phyloP scores from a whole-genome alignment of 1,140 invertebrate species.

The Ceratosolen solmsi region DNA sequence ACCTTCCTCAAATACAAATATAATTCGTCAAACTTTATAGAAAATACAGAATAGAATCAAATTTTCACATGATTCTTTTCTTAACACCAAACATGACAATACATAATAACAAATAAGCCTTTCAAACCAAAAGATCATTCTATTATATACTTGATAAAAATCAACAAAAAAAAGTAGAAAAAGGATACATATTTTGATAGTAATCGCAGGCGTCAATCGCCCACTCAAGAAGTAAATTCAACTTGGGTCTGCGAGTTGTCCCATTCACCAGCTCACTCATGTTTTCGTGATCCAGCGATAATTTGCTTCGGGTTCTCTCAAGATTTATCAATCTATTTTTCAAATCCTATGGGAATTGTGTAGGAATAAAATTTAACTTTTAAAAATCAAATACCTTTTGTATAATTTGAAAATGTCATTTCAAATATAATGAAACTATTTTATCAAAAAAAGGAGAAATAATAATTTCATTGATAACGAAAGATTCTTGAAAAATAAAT shows the following conservation, averaged over 20 bases:
- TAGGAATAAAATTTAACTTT: background rate
- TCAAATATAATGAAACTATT: too few relatives aligned
- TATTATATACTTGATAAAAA: too few relatives aligned
- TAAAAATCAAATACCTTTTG: background rate
- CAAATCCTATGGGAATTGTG: conserved; percentile 57
- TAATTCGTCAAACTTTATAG: too few relatives aligned
- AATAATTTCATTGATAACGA: too few relatives aligned
- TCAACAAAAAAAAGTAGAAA: background rate
- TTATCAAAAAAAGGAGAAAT: too few relatives aligned
- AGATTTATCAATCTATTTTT: conserved; percentile 59
- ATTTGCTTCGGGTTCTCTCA: conserved; percentile 58
- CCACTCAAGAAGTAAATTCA: conserved; percentile 64
- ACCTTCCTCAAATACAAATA: too few relatives aligned
- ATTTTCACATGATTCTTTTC: too few relatives aligned
- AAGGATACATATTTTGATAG: conserved; percentile 63
- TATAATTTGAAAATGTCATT: background rate
- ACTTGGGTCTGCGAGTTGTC: conserved; percentile 57
- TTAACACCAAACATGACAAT: too few relatives aligned
- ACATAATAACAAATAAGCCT: too few relatives aligned
- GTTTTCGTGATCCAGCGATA: conserved; percentile 53
- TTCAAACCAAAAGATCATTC: too few relatives aligned
- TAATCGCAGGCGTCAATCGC: conserved; percentile 56
- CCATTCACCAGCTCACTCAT: conserved; percentile 61
- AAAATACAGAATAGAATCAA: too few relatives aligned
- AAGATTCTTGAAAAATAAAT: too few relatives aligned